These are phyloP conservation scores for Forbesichthys papilliferus DNA, from an alignment of 2,113 vertebrate species.

Conservation along the genomic window DNA sequence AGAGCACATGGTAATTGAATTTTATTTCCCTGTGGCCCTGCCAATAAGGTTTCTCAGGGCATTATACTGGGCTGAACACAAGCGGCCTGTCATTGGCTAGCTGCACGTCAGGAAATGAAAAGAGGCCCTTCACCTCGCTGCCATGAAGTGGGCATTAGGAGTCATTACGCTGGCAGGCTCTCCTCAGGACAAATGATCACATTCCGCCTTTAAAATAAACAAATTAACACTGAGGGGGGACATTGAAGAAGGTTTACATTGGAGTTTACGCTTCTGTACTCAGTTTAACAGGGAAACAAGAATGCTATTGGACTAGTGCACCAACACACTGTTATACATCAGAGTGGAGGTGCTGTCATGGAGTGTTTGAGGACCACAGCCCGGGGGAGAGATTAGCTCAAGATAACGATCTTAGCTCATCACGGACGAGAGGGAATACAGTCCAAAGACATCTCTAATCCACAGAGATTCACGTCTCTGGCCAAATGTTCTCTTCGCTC, in stretches of 20 bases:
- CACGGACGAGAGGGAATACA: constrained; percentile 22
- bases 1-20: neutral
- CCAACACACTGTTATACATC: neutral
- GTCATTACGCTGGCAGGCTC: neutral
- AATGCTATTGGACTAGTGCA: no score
- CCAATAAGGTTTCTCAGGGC: neutral
- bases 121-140: neutral
- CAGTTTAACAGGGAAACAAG: no score
- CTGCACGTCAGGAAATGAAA: constrained; percentile 10
- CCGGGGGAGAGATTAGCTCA: constrained; percentile 43
- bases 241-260: no score
- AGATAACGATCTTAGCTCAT: constrained; percentile 54
- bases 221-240: neutral
- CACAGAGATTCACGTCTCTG: constrained; percentile 20
- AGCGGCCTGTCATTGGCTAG: neutral
- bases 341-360: constrained; percentile 12
- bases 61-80: neutral
- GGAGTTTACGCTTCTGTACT: no score
- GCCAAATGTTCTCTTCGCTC: neutral
- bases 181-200: neutral
- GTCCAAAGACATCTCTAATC: constrained; percentile 13
- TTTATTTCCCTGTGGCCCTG: neutral
- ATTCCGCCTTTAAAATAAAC: neutral
- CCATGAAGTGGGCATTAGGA: neutral
- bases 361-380: constrained; percentile 22